A percentile compares a stretch with the other conserved stretches of the same genome.
These are phyloP conservation scores for Seladonia tumulorum DNA, from an alignment of 2,888 invertebrate species.

Conservation along the genomic window DNA sequence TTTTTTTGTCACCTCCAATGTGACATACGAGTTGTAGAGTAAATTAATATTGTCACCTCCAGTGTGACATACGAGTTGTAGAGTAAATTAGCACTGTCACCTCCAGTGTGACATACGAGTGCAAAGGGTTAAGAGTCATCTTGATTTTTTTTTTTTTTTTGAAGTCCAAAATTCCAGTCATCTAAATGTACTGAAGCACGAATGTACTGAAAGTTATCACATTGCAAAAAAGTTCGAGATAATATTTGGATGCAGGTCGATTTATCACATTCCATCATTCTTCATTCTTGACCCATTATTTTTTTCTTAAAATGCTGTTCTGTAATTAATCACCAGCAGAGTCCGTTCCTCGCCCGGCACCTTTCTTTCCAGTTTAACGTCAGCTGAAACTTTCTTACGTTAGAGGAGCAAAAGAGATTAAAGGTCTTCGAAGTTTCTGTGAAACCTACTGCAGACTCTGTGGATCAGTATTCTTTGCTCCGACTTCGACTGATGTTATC, in stretches of 20 bases:
- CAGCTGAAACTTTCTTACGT: conserved; percentile 29
- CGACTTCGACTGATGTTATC: background rate
- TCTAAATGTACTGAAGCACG: too few relatives aligned
- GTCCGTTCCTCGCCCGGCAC: conserved; percentile 11
- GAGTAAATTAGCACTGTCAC: too few relatives aligned
- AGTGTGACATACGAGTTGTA: too few relatives aligned
- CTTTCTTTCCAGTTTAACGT: conserved; percentile 36
- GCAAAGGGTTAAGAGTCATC: too few relatives aligned
- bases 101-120: too few relatives aligned
- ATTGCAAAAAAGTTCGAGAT: background rate
- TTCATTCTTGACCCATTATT: conserved; percentile 41
- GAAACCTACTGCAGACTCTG: conserved; percentile 24
- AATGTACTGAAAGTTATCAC: background rate
- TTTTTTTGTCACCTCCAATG: too few relatives aligned
- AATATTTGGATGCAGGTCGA: conserved; percentile 35
- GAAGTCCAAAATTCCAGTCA: too few relatives aligned
- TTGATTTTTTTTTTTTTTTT: too few relatives aligned
- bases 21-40: too few relatives aligned
- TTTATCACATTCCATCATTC: conserved; percentile 55
- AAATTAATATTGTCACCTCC: too few relatives aligned
- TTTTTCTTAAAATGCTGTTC: conserved; percentile 23
- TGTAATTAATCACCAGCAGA: conserved; percentile 60
- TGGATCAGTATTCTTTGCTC: conserved; percentile 24
- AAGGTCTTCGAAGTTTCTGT: conserved; percentile 22
- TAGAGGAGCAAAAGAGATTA: background rate